These are phyloP conservation scores for Heterohyrax brucei DNA, from an alignment of 2,797 vertebrate species.

Conservation along the genomic window DNA sequence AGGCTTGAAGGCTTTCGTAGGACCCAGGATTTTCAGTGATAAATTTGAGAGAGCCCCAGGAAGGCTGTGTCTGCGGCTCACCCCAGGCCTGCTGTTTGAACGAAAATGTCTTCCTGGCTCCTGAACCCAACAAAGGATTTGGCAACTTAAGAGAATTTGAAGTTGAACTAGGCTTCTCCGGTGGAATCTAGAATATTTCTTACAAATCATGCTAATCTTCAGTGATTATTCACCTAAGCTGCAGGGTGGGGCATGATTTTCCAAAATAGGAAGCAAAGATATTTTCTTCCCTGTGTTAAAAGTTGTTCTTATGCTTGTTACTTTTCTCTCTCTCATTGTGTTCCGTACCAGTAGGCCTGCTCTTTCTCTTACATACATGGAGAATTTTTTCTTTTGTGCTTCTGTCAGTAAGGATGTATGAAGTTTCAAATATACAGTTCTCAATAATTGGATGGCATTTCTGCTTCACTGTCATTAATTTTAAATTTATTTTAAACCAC, in stretches of 20 bases:
- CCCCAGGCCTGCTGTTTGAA: background rate
- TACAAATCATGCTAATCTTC: rapidly evolving
- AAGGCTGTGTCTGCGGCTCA: background rate
- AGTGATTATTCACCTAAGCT: background rate
- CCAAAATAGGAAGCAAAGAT: background rate
- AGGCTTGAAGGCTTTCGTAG: background rate
- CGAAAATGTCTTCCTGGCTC: background rate
- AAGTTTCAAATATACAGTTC: conserved; percentile 21
- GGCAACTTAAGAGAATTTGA: background rate
- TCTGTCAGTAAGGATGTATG: background rate
- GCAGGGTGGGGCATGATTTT: background rate
- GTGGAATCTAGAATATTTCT: background rate
- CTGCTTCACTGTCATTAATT: background rate
- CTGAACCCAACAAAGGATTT: background rate
- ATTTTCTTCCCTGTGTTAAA: background rate
- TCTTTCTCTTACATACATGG: background rate
- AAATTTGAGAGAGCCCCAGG: background rate
- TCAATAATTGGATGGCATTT: background rate
- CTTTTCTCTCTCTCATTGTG: background rate
- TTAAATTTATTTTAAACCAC: conserved; percentile 12
- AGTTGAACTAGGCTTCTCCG: rapidly evolving
- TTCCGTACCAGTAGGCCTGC: rapidly evolving
- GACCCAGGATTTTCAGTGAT: background rate
- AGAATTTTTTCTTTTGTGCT: background rate
- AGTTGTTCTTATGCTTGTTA: background rate